Conservation (phyloP, 2,888 invertebrate species). For the Nipponacmea schrenckii region DNA sequence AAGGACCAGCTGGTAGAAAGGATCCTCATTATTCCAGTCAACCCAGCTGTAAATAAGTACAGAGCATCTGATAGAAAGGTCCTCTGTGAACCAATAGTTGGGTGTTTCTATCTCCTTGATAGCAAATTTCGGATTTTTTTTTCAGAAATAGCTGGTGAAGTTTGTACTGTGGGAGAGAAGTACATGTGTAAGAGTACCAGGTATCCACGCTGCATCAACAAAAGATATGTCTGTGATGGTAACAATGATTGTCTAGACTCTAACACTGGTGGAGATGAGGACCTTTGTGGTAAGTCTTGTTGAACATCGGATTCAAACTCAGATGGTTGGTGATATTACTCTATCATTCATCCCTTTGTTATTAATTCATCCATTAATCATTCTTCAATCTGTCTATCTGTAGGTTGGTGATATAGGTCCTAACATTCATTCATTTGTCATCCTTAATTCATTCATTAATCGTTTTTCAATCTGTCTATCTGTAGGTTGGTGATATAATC, state of each 20-base stretch:
- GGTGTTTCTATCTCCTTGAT: too few relatives aligned
- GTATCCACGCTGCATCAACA: constrained; percentile 63
- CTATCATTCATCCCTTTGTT: constrained; percentile 8
- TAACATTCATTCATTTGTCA: too few relatives aligned
- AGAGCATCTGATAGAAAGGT: too few relatives aligned
- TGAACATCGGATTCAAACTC: constrained; percentile 8
- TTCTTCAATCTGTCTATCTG: neutral
- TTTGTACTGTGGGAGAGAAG: constrained; percentile 37
- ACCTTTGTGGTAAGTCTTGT: constrained; percentile 63
- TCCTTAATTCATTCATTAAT: too few relatives aligned
- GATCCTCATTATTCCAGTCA: too few relatives aligned
- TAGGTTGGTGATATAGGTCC: neutral
- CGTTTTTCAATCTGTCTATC: too few relatives aligned
- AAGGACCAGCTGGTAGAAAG: too few relatives aligned
- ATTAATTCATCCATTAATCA: neutral
- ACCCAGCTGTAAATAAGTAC: too few relatives aligned
- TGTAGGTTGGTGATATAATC: too few relatives aligned
- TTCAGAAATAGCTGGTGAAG: constrained; percentile 28
- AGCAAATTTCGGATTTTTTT: neutral
- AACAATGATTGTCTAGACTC: constrained; percentile 68
- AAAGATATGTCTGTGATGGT: constrained; percentile 68
- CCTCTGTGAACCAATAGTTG: too few relatives aligned
- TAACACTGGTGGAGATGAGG: constrained; percentile 65
- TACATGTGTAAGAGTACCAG: constrained; percentile 40
- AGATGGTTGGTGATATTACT: neutral